phyloP scores from a whole-genome alignment of 2,113 vertebrate species.

The Eleginops maclovinus region DNA sequence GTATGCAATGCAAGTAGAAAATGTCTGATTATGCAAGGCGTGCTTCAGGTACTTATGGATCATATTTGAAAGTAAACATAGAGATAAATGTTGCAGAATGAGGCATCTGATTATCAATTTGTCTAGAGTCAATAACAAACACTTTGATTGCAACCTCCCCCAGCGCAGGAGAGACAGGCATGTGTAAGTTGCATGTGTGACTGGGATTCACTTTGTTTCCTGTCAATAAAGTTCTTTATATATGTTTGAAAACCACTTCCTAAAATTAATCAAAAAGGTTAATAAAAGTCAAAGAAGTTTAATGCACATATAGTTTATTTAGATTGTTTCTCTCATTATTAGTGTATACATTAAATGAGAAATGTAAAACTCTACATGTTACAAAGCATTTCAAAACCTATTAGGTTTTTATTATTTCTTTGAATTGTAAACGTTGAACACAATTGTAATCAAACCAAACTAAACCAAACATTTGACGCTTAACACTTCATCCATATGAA shows the following conservation, averaged over 20 bases:
- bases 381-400: too few relatives aligned
- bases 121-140: conserved; percentile 20
- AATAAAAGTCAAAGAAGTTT: too few relatives aligned
- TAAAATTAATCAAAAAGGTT: background rate
- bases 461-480: too few relatives aligned
- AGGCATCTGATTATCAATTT: conserved; percentile 26
- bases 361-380: too few relatives aligned
- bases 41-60: background rate
- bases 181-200: background rate
- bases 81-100: conserved; percentile 5
- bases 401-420: too few relatives aligned
- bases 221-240: background rate
- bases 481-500: background rate
- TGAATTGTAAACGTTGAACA: too few relatives aligned
- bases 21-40: background rate
- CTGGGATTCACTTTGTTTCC: background rate
- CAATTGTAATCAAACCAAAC: too few relatives aligned
- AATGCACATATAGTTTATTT: too few relatives aligned
- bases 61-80: conserved; percentile 19
- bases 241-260: background rate
- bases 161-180: background rate
- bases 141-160: background rate
- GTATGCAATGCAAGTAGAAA: too few relatives aligned
- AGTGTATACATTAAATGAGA: too few relatives aligned
- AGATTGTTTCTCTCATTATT: too few relatives aligned